Conservation (phyloP, 2,797 vertebrate genomes). For the Prionace glauca region DNA sequence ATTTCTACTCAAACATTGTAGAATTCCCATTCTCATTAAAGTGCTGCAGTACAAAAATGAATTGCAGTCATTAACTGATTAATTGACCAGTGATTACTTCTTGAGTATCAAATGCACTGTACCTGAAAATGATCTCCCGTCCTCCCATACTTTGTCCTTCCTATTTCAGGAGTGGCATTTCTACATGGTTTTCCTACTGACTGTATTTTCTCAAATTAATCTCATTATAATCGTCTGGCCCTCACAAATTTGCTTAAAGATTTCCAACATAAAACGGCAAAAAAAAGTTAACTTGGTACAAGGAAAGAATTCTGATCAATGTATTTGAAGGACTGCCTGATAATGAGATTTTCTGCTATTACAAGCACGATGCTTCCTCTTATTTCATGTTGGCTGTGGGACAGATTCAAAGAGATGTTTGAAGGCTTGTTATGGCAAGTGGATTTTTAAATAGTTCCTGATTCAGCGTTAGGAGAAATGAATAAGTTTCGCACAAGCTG, state of each 20-base stretch:
- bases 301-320: background rate
- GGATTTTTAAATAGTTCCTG: background rate
- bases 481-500: no score
- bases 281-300: background rate
- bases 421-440: background rate
- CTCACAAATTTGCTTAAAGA: background rate
- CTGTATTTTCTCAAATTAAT: background rate
- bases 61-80: conserved; percentile 13
- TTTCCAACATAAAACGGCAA: background rate
- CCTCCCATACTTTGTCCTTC: background rate
- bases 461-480: background rate
- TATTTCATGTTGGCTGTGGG: background rate
- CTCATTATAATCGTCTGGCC: background rate
- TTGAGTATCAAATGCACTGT: background rate
- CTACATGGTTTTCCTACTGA: background rate
- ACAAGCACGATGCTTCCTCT: background rate
- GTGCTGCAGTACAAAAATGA: background rate
- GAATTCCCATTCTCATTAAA: background rate
- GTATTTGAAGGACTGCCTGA: background rate
- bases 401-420: background rate
- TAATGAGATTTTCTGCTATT: background rate
- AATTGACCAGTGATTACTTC: conserved; percentile 9
- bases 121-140: conserved; percentile 5
- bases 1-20: background rate
- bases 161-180: background rate